Base-by-base conservation (phyloP, 2,888 invertebrate genomes). In the Tetramorium bicarinatum region DNA sequence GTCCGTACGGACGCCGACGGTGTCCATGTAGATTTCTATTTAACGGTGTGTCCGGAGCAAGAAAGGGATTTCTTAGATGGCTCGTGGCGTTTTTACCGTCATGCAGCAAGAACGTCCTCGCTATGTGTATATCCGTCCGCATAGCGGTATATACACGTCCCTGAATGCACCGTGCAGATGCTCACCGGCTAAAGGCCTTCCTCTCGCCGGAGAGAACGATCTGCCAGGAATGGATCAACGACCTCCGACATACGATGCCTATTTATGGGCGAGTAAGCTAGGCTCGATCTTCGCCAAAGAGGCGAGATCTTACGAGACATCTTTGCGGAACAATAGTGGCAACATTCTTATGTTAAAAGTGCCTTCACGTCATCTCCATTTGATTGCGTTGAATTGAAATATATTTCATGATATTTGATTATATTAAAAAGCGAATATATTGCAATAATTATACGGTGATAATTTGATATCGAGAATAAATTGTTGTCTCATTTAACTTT, bases 181-280 rank as follows among this genome's bases (percentile, higher is more conserved):
- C 89, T 87, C 87, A 85, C 80, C 89, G 85, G 89, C 86, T 87
- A 90, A 87, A 89, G 86, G 85, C 90, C 87, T 89, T 87, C 85
- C 89, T 90, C 87, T 85, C 84, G 86, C 83, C 84, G 38, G 69
- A 66, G 82, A 88, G 90, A 92, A 91, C 92, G 92, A 92, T 92
- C 92, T 91, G 89, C 91, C 91, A 91, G 88, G 91, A 89, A 92
- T 92, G 91, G 93, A 93, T 93, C 93, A 93, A 93, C 91, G 92
- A 93, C 93, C 93, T 92, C 92, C 87, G 88, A 90, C 87, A 91
- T 79, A 89, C 83, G 91, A 91, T 91, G 91, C 87, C 91, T 91
- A 91, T 91, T 91, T 91, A 90, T 89, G 89, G 87, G 82, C 86
- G 87, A 88, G 87, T 82, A 84, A 82, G 88, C 85, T 84, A 86